Evolutionary conservation across 2,888 invertebrate genomes (phyloP), one percentile per base, ranked within the genome.

Genomic region (Calephelis perditalis): DNA sequence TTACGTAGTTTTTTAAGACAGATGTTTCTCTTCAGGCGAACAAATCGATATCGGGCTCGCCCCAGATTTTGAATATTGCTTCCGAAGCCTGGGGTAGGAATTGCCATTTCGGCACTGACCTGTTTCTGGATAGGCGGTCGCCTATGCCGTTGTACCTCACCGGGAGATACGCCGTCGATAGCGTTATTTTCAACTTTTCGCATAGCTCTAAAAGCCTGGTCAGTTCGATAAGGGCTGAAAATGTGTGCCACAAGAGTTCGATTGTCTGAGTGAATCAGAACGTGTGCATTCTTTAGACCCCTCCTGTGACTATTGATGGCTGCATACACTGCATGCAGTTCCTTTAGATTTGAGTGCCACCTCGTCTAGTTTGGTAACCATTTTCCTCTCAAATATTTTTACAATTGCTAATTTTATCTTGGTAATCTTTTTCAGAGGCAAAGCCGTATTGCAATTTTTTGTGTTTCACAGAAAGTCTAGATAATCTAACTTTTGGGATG

Each of bases 281-380:
- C 43, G 10, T 63, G 58, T 26, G 58, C 44, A 35, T 52, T 44
- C 11, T 7, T 7, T 58, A 62, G 15, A 2, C 0, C 6, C n/a
- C 7, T 54, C 49, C 26, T 3, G 12, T 52, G 61, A 9, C n/a
- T 10, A 3, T 52, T 57, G 60, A 67, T 62, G 7, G 64, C 62
- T 12, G 57, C 62, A n/a, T 56, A 62, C 0, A 70, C 67, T n/a
- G 68, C 68, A 58, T 62, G 68, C 58, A 71, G 56, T 52, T 72
- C 71, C 52, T 71, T 70, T n/a, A 43, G 36, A 57, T 73, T 71
- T 36, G 62, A 65, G 44, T 73, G 71, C 69, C 69, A 70, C 5
- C 5, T 9, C 47, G 7, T 56, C 56, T 71, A 69, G 7, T 52
- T 3, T 3, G 4, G 7, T 8, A 0, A 36, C 35, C 71, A 69